A percentile compares a stretch with the other conserved stretches of the same genome.
Evolutionary conservation across 2,888 invertebrate genomes (phyloP).

Genomic region (Oligia strigilis): DNA sequence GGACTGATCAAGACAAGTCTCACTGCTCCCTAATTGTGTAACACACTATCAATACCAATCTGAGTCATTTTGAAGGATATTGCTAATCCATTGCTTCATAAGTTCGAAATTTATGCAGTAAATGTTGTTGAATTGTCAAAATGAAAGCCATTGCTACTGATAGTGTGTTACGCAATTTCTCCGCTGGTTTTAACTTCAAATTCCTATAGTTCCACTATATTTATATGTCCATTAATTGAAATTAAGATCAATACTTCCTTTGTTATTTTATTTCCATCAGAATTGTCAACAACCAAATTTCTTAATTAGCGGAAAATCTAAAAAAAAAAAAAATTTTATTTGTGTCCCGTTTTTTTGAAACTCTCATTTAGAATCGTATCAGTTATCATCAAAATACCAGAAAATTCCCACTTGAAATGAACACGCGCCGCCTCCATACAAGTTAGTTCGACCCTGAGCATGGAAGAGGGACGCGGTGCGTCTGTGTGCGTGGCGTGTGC

Average conservation of each 20-base stretch:
- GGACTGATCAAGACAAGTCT: not conserved
- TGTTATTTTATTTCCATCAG: not conserved
- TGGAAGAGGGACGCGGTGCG: conserved; percentile 48
- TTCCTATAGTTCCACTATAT: not conserved
- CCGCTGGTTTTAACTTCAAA: not conserved
- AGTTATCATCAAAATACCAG: conserved; percentile 24
- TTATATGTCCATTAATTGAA: not conserved
- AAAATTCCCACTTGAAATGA: conserved; percentile 14
- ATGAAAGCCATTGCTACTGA: not conserved
- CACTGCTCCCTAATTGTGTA: not conserved
- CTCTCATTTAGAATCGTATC: not conserved
- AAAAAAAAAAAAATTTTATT: too few species aligned
- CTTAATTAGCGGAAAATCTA: not conserved
- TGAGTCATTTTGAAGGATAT: not conserved
- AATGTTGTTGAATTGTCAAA: not conserved
- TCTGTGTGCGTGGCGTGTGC: conserved; percentile 51
- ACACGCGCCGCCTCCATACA: conserved; percentile 36
- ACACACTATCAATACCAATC: not conserved
- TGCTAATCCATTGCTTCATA: not conserved
- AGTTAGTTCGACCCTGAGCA: conserved; percentile 45
- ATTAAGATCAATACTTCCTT: not conserved
- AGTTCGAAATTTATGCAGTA: not conserved
- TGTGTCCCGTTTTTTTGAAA: not conserved
- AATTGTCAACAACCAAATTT: not conserved
- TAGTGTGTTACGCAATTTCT: not conserved